These are phyloP conservation scores for Pyrrhia umbra DNA, from an alignment of 2,888 invertebrate genomes.

Conservation along the genomic window DNA sequence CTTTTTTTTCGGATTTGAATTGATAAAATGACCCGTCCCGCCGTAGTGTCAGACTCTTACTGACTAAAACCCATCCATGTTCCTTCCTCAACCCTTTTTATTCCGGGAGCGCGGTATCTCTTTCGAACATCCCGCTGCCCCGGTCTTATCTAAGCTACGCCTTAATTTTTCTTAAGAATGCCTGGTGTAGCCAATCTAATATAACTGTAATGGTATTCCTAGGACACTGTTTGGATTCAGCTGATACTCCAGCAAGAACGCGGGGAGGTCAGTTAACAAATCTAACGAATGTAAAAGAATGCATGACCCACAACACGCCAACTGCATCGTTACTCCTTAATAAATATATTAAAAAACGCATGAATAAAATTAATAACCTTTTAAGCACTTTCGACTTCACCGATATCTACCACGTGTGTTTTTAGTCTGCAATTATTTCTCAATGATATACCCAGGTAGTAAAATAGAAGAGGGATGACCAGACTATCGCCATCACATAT, in stretches of 20 bases:
- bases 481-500: too few relatives aligned
- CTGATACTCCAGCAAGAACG: slow-evolving; percentile 74
- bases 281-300: slow-evolving; percentile 31
- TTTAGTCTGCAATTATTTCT: slow-evolving; percentile 4
- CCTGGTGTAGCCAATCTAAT: slow-evolving; percentile 14
- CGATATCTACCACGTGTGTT: slow-evolving; percentile 51
- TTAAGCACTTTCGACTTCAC: slow-evolving; percentile 36
- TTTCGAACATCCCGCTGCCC: too few relatives aligned
- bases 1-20: too few relatives aligned
- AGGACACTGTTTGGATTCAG: slow-evolving; percentile 84
- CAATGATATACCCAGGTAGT: not conserved
- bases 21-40: too few relatives aligned
- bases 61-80: too few relatives aligned
- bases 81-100: too few relatives aligned
- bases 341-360: slow-evolving; percentile 20
- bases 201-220: slow-evolving; percentile 66
- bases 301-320: slow-evolving; percentile 60
- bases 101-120: too few relatives aligned
- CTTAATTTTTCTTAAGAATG: not conserved
- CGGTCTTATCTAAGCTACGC: not conserved
- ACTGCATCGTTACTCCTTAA: slow-evolving; percentile 9
- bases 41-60: too few relatives aligned
- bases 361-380: slow-evolving; percentile 25
- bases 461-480: not conserved
- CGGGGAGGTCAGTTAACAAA: slow-evolving; percentile 58